Evolutionary conservation across 2,888 invertebrate species (phyloP).

Genomic region (Dynastes maya): DNA sequence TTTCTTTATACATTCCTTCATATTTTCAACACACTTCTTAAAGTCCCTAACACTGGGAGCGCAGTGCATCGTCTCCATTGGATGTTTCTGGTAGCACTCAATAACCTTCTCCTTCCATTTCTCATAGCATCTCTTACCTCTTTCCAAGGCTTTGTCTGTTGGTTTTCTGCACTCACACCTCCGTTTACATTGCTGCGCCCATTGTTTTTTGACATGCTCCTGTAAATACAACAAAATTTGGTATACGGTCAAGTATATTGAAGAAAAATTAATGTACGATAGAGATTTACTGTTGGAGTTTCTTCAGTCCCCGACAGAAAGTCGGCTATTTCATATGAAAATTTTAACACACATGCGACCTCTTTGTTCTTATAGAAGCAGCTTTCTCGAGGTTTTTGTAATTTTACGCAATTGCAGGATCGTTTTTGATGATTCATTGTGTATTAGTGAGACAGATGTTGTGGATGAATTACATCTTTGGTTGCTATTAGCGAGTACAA

Average conservation of each 20-base stretch:
- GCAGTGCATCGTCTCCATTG: constrained; percentile 2
- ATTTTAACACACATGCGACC: not conserved
- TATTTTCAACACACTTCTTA: no score
- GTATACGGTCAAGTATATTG: no score
- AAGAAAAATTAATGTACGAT: no score
- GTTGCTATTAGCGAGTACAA: not conserved
- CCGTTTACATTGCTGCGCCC: no score
- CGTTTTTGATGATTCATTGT: not conserved
- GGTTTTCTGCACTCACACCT: not conserved
- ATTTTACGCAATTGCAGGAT: no score
- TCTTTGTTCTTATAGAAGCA: not conserved
- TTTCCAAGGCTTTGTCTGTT: not conserved
- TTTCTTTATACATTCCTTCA: no score
- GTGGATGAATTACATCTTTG: not conserved
- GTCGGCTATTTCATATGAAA: constrained; percentile 13
- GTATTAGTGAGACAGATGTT: not conserved
- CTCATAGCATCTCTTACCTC: constrained; percentile 20
- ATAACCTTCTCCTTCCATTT: constrained; percentile 7
- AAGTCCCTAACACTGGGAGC: no score
- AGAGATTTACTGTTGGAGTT: not conserved
- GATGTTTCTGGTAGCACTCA: constrained; percentile 17
- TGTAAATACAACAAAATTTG: no score
- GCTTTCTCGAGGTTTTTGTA: not conserved
- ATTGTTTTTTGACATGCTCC: no score
- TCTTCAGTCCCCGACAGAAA: not conserved